Evolutionary conservation across 2,113 vertebrate genomes (phyloP), one percentile per base, ranked within the genome.

Genomic region (Morphnarchus princeps): DNA sequence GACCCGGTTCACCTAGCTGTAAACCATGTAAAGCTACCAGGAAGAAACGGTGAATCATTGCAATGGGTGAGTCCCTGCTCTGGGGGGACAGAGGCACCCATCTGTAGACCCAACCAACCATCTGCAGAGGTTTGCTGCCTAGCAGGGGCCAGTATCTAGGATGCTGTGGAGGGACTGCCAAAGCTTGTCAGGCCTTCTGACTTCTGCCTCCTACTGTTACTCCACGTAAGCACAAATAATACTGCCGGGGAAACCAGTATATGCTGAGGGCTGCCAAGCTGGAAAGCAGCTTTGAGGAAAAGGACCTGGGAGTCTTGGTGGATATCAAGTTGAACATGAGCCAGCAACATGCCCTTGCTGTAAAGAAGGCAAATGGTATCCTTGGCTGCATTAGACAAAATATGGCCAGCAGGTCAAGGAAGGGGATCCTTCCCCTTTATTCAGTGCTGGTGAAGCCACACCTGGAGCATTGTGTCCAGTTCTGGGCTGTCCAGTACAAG

Each of bases 241-340:
- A 11, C 6, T 45, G 9, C 18, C 8, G 40, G 8, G 43, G 28
- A 78, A 73, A n/a, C 9, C 24, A 36, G 11, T 29, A 16, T 10
- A 13, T 38, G 52, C 8, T 34, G 40, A 12, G 11, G 18, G 6
- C 42, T 0, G 0, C 13, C 16, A 10, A 71, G 36, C 6, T 91
- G 54, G 31, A 89, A 77, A 47, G 29, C 15, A 62, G 19, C 65
- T 65, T 63, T 74, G 28, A n/a, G 29, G 40, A 61, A 81, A 70
- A 70, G 15, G 32, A 6, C 52, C 31, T 66, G 42, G 34, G 19
- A 62, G 11, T 45, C 47, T 49, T 71, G 42, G 17, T 54, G 71
- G 34, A 32, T 31, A 28, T 36, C 21, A 63, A 32, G 29, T 28
- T 78, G 73, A 71, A 65, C 15, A 20, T 32, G 18, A 91, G 26